These are phyloP conservation scores for Paramormyrops hopkinsi DNA, from an alignment of 2,797 vertebrate genomes.

Conservation along the genomic window DNA sequence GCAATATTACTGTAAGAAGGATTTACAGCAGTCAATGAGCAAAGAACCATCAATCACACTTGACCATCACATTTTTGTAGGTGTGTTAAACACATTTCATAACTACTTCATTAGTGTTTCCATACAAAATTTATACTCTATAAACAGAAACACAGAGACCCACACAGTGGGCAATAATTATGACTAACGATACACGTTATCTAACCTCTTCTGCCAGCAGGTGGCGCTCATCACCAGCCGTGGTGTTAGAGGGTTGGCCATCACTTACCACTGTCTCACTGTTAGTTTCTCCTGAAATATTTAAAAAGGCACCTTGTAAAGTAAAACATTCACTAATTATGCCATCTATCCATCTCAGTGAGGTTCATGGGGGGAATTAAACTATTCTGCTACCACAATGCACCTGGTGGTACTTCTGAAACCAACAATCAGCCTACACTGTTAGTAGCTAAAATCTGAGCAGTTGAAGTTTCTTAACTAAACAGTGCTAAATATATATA, in stretches of 20 bases:
- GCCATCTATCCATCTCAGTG: background rate
- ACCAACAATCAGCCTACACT: background rate
- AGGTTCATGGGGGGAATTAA: background rate
- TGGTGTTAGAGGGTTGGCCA: background rate
- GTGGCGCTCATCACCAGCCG: background rate
- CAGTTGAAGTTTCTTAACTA: background rate
- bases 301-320: background rate
- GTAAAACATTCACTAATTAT: background rate
- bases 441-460: background rate
- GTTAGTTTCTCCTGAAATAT: background rate
- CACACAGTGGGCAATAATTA: background rate
- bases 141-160: background rate
- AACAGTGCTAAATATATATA: background rate
- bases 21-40: background rate
- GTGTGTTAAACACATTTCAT: background rate
- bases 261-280: background rate
- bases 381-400: background rate
- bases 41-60: background rate
- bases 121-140: background rate
- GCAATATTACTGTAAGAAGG: background rate
- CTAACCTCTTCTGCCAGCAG: background rate
- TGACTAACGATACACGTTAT: background rate
- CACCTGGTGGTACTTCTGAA: background rate
- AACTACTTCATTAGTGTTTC: background rate
- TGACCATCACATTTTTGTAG: background rate